Base-by-base conservation (phyloP, 2,113 vertebrate species). In the Lampris megalopsis region DNA sequence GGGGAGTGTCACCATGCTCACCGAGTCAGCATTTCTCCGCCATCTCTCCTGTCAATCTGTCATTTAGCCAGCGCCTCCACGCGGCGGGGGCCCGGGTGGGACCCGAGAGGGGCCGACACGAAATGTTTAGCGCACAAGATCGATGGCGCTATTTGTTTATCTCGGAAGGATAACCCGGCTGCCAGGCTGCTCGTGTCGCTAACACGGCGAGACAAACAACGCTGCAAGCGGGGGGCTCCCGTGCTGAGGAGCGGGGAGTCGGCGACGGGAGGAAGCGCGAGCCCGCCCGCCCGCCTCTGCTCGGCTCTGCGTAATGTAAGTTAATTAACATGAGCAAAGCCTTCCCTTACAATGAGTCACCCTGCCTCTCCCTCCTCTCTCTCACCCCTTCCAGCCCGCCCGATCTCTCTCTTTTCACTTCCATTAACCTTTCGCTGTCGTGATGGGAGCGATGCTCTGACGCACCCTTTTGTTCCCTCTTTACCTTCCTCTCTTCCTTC, bases 11-110 rank as follows among this genome's bases (percentile, higher is more conserved):
- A 86, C 8, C 73, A 73, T 50, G 63, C 62, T 73, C 38, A 1
- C 88, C 83, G 89, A 91, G 81, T 89, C 83, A 87, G 91, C 90
- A 53, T 66, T 87, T 82, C 58, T 70, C 24, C 3, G 1, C 56
- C 9, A 11, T 68, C 75, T 63, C 11, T 45, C 4, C 50, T 53
- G 80, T 84, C 81, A 82, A 48, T 71, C 65, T 67, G 77, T 86
- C 83, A 71, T 77, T 86, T 73, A 68, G 37, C 54, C 4, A 66
- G 71, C 38, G 67, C 38, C 64, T 73, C 69, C 37, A 83, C 63
- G 57, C 61, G n/a, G 66, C 60, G 4, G 63, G 77, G 82, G 13
- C 2, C 67, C 73, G 35, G 72, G 52, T 5, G 70, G 61, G 71
- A 71, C 9, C 59, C 68, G 83, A 70, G 84, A 79, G 48, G 65